Base-by-base conservation (phyloP, 2,113 vertebrate genomes). In the Nymphicus hollandicus region DNA sequence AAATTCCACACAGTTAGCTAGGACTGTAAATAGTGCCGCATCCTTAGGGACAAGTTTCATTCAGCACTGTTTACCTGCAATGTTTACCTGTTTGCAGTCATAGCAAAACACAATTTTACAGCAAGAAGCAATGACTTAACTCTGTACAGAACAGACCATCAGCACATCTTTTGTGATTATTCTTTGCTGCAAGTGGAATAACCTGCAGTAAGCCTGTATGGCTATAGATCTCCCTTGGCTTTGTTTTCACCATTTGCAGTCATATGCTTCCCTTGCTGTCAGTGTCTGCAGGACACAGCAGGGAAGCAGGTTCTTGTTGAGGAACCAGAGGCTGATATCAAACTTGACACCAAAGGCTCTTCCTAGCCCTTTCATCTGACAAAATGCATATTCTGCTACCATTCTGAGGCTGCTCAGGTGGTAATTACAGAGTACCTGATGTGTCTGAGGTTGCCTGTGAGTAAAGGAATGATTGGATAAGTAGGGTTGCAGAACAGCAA, bases 371-470 rank as follows among this genome's bases (percentile, higher is more conserved):
- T 91, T 79, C 71, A 91, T 91, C 87, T 82, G 35, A 61, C 46
- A 65, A 88, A 86, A 65, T 52, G 39, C 28, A 64, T 0, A 1
- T 82, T 91, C 76, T 93, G 49, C 80, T 79, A 82, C 49, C 35
- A 70, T 55, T 65, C 50, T 35, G 64, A 69, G 41, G n/a, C 24
- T 65, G 33, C 35, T 86, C 56, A 66, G 56, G 27, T 52, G n/a
- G 37, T 88, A 93, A 96, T 96, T 91, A 94, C 37, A 86, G 71
- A 47, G 37, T 33, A 58, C 17, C 11, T 71, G 81, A 17, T 52
- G 47, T 86, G 71, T 66, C 76, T 88, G 88, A 66, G 56, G 71
- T 56, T 88, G 35, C 19, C 55, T 61, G 35, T 71, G 66, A 50
- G 61, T 56, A 88, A 82, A 91, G 33, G 12, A 61, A 53, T 29